Evolutionary conservation across 2,888 invertebrate genomes (phyloP), one percentile per base, ranked within the genome.

Genomic region (Lomographa bimaculata): DNA sequence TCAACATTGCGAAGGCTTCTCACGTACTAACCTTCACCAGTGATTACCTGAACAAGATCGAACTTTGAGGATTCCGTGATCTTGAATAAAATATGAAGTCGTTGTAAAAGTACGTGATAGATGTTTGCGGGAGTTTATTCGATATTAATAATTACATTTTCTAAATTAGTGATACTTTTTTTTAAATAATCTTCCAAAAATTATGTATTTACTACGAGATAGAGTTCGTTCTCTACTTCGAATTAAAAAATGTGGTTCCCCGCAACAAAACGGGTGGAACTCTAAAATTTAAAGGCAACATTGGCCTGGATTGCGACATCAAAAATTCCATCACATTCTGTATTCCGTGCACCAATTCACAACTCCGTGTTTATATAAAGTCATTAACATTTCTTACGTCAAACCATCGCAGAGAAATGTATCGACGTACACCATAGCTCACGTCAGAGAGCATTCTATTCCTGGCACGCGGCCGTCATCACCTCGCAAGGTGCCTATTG

Each of bases 311-410:
- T 35, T 30, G 35, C 25, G 7, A 24, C 40, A 42, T 26, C 11
- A 27, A 51, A 26, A 49, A 38, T 52, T 51, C 50, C 43, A 40
- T 44, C 48, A 37, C 38, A 47, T 52, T 40, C 48, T 47, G 48
- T 55, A 51, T 50, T 46, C 42, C 32, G 23, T 25, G 41, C 26
- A 41, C 36, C 47, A 29, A 44, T 54, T 49, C 40, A 54, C 58
- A 53, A 53, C 47, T 40, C 39, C 25, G 41, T 63, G 64, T 71
- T 66, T 71, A 64, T 71, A 59, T 68, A 67, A 59, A 75, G 65
- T 73, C 73, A 74, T 79, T 77, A 77, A 68, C 65, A 68, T 73
- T 68, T 66, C 69, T 72, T 81, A 63, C 82, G 81, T 83, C 79
- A 81, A 80, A 74, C 60, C 57, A 65, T 64, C 62, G 55, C 48